phyloP scores from a whole-genome alignment of 2,888 invertebrate species.

The Chymomyza fuscimana region DNA sequence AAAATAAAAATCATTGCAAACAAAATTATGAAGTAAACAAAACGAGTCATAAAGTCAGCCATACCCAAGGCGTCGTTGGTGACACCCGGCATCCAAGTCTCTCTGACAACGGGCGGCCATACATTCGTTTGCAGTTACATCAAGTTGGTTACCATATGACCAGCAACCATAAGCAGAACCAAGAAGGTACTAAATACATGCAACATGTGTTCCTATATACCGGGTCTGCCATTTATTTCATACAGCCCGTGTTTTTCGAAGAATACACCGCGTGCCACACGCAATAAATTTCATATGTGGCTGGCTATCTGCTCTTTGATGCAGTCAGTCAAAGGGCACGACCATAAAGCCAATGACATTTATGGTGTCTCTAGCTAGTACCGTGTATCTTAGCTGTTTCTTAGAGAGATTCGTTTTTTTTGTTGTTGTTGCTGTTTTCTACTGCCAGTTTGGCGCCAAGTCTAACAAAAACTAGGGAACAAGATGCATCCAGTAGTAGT shows the following conservation, averaged over 20 bases:
- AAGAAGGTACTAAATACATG: conserved; percentile 41
- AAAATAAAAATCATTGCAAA: conserved; percentile 25
- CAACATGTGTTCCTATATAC: conserved; percentile 60
- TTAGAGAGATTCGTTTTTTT: conserved; percentile 35
- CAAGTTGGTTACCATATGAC: not conserved
- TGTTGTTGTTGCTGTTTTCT: not conserved
- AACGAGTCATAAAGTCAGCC: not conserved
- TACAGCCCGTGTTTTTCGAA: not conserved
- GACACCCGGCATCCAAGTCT: not conserved
- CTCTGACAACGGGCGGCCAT: not conserved
- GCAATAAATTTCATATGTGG: not conserved
- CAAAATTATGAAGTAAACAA: conserved; percentile 5
- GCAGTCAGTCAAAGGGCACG: conserved; percentile 1
- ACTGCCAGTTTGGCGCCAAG: conserved; percentile 61
- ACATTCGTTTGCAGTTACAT: not conserved
- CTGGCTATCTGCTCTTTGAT: not conserved
- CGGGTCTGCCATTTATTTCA: not conserved
- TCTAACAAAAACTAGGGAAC: conserved; percentile 62
- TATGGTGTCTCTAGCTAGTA: not conserved
- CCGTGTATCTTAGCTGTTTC: conserved; percentile 16
- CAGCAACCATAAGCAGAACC: no score
- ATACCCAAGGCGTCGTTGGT: not conserved
- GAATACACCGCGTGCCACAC: conserved; percentile 60
- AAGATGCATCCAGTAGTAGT: not conserved
- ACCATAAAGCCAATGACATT: conserved; percentile 45